These are phyloP conservation scores for Venturia canescens DNA, from an alignment of 1,140 invertebrate species.

Conservation along the genomic window DNA sequence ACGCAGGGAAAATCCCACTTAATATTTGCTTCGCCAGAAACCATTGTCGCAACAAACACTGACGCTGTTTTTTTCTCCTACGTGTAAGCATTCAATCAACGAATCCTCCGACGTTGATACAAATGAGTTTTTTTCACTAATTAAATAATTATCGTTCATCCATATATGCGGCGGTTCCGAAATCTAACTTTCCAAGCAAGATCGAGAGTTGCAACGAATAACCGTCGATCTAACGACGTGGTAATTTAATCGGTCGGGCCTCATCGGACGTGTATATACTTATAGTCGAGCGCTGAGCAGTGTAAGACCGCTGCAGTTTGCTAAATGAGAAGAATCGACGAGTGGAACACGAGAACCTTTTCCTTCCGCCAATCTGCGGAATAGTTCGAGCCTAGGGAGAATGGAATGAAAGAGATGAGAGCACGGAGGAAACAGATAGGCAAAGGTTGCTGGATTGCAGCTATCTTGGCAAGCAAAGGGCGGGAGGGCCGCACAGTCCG, in stretches of 20 bases:
- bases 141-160: background rate
- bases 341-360: slow-evolving; percentile 4
- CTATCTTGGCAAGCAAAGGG: background rate
- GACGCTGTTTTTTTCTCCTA: no score
- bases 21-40: no score
- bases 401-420: background rate
- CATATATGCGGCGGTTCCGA: background rate
- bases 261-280: background rate
- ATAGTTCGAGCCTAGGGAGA: slow-evolving; percentile 3
- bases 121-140: background rate
- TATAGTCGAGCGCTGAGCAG: background rate
- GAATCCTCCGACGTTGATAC: no score
- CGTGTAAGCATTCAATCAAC: no score
- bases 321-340: slow-evolving; percentile 11
- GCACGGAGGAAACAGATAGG: background rate
- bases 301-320: background rate
- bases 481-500: background rate
- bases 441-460: slow-evolving; percentile 22
- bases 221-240: slow-evolving; percentile 31
- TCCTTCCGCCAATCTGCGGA: slow-evolving; percentile 41
- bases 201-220: slow-evolving; percentile 26
- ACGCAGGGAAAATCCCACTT: no score
- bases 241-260: slow-evolving; percentile 36
- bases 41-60: no score
- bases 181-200: background rate